Conservation (phyloP, 2,888 invertebrate genomes). For the Hesperia comma region DNA sequence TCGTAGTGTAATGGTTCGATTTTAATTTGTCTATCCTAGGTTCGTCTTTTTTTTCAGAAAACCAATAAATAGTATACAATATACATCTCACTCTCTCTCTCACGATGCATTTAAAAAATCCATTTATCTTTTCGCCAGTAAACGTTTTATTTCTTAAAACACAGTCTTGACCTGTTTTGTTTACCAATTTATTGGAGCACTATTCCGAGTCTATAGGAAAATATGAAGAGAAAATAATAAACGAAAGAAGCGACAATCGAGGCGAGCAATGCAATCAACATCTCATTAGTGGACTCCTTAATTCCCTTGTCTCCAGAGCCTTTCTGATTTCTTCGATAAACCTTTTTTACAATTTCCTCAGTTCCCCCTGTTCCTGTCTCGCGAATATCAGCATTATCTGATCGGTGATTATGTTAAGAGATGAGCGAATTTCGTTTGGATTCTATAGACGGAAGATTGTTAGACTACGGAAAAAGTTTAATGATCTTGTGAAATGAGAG, state of each 20-base stretch:
- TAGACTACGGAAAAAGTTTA: constrained; percentile 59
- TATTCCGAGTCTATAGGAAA: constrained; percentile 46
- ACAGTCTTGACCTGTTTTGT: too few relatives aligned
- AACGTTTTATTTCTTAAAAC: too few relatives aligned
- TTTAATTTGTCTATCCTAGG: too few relatives aligned
- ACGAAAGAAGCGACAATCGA: constrained; percentile 69
- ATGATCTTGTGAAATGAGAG: constrained; percentile 55
- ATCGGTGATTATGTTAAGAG: constrained; percentile 70
- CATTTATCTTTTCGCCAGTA: too few relatives aligned
- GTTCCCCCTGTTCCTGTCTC: constrained; percentile 55
- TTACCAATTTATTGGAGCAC: too few relatives aligned
- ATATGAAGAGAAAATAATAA: constrained; percentile 47
- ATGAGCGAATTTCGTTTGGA: constrained; percentile 61
- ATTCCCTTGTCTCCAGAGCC: constrained; percentile 65
- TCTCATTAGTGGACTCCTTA: constrained; percentile 79
- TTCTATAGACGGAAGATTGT: constrained; percentile 63
- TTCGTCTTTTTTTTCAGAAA: too few relatives aligned
- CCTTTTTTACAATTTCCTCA: constrained; percentile 69
- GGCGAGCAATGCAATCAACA: constrained; percentile 77
- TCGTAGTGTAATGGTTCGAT: too few relatives aligned
- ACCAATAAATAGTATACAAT: too few relatives aligned
- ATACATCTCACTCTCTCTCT: too few relatives aligned
- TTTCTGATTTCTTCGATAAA: constrained; percentile 73
- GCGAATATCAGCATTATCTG: constrained; percentile 62
- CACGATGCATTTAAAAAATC: too few relatives aligned